phyloP scores from a whole-genome alignment of 2,888 invertebrate genomes.

The Ochropleura plecta region DNA sequence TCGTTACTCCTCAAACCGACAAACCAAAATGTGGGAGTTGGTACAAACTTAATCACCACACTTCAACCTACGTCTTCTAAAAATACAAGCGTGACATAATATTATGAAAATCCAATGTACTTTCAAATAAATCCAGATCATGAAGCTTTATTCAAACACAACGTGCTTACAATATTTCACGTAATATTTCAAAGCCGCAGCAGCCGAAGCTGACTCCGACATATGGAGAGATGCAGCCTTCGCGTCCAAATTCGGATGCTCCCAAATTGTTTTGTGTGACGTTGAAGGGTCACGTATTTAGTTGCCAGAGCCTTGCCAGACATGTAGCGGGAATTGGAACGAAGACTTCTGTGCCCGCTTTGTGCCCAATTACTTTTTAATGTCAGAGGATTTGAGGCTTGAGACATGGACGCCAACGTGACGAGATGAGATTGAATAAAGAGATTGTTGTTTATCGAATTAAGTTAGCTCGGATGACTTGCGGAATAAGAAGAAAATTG shows the following conservation, averaged over 20 bases:
- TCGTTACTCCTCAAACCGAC: neutral
- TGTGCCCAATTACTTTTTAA: slow-evolving; percentile 57
- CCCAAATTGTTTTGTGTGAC: slow-evolving; percentile 65
- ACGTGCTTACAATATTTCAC: slow-evolving; percentile 37
- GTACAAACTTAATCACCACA: neutral
- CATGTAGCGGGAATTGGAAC: slow-evolving; percentile 53
- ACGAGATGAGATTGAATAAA: slow-evolving; percentile 41
- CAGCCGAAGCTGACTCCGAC: slow-evolving; percentile 43
- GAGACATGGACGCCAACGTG: slow-evolving; percentile 42
- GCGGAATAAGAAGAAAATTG: slow-evolving; percentile 31
- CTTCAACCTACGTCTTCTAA: neutral
- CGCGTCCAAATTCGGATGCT: slow-evolving; percentile 56
- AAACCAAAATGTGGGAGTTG: neutral
- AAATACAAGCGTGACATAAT: neutral
- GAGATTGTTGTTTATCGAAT: slow-evolving; percentile 50
- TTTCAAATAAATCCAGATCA: slow-evolving; percentile 16
- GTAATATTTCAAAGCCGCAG: slow-evolving; percentile 42
- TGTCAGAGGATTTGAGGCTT: slow-evolving; percentile 51
- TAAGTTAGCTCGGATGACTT: slow-evolving; percentile 28
- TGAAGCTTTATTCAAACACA: slow-evolving; percentile 33
- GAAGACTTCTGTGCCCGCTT: slow-evolving; percentile 52
- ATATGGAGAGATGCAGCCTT: slow-evolving; percentile 50
- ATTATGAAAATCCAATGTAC: neutral
- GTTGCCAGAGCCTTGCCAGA: slow-evolving; percentile 53
- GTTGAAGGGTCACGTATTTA: slow-evolving; percentile 68